A percentile compares a stretch with the other conserved stretches of the same genome.
These are phyloP conservation scores for Hypothenemus hampei DNA, from an alignment of 1,140 invertebrate species.

Conservation along the genomic window DNA sequence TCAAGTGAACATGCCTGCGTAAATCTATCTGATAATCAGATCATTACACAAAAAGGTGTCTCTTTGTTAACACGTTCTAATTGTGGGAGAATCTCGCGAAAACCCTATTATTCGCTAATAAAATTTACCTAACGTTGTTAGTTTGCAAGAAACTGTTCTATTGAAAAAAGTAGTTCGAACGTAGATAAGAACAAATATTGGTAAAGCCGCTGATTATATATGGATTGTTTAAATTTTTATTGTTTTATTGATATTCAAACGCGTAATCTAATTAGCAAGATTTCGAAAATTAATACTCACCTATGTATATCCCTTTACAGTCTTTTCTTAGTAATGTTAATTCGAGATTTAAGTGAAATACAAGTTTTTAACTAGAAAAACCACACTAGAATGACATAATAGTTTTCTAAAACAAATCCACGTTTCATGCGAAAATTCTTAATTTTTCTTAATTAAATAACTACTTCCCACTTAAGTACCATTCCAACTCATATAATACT, in stretches of 20 bases:
- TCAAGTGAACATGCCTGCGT: no score
- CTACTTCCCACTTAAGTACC: not conserved
- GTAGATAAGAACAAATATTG: no score
- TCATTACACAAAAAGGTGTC: no score
- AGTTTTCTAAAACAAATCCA: not conserved
- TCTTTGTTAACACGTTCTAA: no score
- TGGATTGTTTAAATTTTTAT: not conserved
- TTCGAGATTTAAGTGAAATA: not conserved
- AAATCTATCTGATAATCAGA: no score
- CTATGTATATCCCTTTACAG: not conserved
- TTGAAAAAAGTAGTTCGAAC: no score
- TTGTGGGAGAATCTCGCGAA: no score
- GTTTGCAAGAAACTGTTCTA: no score
- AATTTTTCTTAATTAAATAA: not conserved
- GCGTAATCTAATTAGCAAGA: conserved; percentile 1
- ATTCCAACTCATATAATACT: not conserved
- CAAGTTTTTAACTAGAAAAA: not conserved
- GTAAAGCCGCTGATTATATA: not conserved
- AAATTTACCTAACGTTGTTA: no score
- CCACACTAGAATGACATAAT: not conserved
- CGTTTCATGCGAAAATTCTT: not conserved
- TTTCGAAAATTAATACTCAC: not conserved
- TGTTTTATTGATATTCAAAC: conserved; percentile 5
- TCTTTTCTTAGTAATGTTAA: not conserved
- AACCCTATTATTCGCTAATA: no score